Base-by-base conservation (phyloP, 1,140 invertebrate genomes). In the Platyscapa corneri region DNA sequence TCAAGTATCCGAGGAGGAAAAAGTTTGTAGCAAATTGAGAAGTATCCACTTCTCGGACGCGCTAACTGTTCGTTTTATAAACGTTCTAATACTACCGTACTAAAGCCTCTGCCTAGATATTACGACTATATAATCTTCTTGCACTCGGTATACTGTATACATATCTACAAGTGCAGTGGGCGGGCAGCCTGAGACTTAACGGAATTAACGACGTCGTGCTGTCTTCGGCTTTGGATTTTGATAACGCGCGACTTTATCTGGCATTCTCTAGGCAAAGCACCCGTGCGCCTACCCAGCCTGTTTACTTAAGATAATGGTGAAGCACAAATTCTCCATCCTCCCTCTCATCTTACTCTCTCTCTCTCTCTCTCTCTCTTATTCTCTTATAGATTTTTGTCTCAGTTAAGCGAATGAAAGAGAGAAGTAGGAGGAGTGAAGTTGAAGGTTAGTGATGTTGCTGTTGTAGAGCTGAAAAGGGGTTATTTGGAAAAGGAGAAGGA, bases 231-330 rank as follows among this genome's bases (percentile, higher is more conserved):
- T 85, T 84, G 90, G 90, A 92, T 92, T 92, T 90, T 91, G 91
- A 92, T 92, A 92, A 91, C 89, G 89, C 89, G 89, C 90, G 90
- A 92, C 91, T 91, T 91, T 92, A 92, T 92, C 91, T 92, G 56
- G 88, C 89, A 90, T 90, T 90, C 88, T 77, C 87, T 82, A 39
- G 67, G 53, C 72, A 77, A 67, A n/a, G 64, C n/a, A 56, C 53
- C 46, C 42, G 14, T 37, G 87, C 88, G 88, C 89, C 91, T 90
- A 81, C 89, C 90, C 90, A 91, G 91, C 89, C 91, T 92, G 92
- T 92, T 92, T 92, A 92, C 90, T 91, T 89, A 92, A 92, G 92
- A 92, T 92, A 92, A 92, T 92, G 88, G 90, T 86, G 85, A 79
- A 42, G 56, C 70, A 60, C 81, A 60, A 83, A 83, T 18, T 82